phyloP scores from a whole-genome alignment of 2,113 vertebrate genomes.

The Gymnocephalus cernua region DNA sequence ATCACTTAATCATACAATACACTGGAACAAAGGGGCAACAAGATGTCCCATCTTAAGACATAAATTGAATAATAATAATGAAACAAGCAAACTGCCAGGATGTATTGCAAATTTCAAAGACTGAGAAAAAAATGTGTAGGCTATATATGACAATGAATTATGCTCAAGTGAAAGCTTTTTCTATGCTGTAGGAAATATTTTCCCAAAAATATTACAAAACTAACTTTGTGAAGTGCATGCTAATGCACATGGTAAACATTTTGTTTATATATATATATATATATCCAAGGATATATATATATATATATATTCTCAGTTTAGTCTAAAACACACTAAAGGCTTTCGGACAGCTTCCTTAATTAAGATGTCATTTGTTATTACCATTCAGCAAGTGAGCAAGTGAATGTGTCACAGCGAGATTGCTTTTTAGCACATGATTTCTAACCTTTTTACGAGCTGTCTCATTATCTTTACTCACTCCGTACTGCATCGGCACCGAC shows the following conservation, averaged over 20 bases:
- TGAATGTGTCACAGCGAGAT: constrained; percentile 28
- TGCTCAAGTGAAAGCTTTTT: neutral
- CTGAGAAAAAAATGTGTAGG: constrained; percentile 17
- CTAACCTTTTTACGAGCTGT: constrained; percentile 64
- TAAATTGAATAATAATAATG: constrained; percentile 62
- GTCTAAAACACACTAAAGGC: constrained; percentile 7
- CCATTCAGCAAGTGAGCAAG: constrained; percentile 19
- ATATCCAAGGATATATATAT: no score
- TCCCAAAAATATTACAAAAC: neutral
- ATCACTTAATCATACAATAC: constrained; percentile 17
- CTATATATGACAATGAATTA: constrained; percentile 6
- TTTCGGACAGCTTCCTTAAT: constrained; percentile 22
- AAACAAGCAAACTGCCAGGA: constrained; percentile 42
- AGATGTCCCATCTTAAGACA: constrained; percentile 14
- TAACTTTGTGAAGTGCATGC: neutral
- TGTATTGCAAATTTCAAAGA: constrained; percentile 41
- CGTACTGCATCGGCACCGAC: constrained; percentile 19
- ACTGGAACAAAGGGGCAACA: constrained; percentile 30
- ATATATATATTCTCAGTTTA: neutral
- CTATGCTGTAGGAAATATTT: neutral
- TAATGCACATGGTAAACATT: neutral
- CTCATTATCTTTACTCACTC: constrained; percentile 67
- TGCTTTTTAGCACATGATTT: constrained; percentile 44
- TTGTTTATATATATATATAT: no score
- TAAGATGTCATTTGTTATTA: constrained; percentile 25